These are phyloP conservation scores for Lamprotornis superbus DNA, from an alignment of 2,113 vertebrate species.

Conservation along the genomic window DNA sequence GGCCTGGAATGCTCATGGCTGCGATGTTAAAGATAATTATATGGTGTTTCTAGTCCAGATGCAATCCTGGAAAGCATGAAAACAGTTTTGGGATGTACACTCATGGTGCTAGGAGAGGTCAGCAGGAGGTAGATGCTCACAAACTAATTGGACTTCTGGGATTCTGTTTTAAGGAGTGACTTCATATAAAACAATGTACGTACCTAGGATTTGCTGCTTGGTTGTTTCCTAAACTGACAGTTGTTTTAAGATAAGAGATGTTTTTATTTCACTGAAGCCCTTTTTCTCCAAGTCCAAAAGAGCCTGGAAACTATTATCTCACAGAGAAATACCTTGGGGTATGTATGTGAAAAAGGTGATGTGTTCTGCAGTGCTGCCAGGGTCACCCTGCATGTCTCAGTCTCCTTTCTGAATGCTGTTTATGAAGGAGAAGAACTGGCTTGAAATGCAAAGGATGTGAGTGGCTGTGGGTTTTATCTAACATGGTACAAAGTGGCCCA, in stretches of 20 bases:
- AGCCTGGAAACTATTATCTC: background rate
- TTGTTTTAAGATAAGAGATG: slow-evolving; percentile 45
- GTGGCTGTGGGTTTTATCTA: slow-evolving; percentile 4
- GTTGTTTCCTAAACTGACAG: slow-evolving; percentile 46
- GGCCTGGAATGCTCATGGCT: background rate
- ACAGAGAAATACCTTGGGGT: background rate
- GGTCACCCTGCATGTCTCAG: background rate
- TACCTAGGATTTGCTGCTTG: background rate
- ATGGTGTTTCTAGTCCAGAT: background rate
- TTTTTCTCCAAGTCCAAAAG: background rate
- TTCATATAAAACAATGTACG: background rate
- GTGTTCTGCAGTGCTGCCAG: background rate
- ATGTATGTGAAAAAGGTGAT: background rate
- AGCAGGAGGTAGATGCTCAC: background rate
- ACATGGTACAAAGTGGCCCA: background rate
- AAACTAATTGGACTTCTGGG: slow-evolving; percentile 38
- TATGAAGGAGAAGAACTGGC: background rate
- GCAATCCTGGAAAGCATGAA: background rate
- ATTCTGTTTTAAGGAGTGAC: background rate
- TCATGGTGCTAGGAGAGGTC: background rate
- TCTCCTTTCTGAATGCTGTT: background rate
- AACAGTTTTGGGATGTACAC: background rate
- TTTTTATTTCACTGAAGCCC: slow-evolving; percentile 18
- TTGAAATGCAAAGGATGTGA: slow-evolving; percentile 12
- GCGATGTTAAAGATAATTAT: slow-evolving; percentile 5